These are phyloP conservation scores for Balaenoptera acutorostrata DNA, from an alignment of 2,113 vertebrate genomes.

Conservation along the genomic window DNA sequence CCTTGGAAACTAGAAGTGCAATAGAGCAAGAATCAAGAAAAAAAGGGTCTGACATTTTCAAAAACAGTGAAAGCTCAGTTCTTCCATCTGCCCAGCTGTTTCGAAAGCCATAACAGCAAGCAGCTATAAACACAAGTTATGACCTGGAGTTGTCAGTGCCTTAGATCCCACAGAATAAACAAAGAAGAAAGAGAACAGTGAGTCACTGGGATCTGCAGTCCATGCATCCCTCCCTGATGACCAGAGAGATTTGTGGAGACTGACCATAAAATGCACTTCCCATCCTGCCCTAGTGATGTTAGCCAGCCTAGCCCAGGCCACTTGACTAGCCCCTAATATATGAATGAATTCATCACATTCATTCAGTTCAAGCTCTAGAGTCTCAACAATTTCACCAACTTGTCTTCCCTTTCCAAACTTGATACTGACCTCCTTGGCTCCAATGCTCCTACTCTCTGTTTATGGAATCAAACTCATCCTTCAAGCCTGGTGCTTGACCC, in stretches of 20 bases:
- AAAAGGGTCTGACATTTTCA: not conserved
- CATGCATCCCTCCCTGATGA: conserved; percentile 8
- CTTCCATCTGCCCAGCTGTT: conserved; percentile 23
- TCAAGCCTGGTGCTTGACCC: not conserved
- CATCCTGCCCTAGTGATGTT: not conserved
- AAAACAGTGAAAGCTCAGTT: not conserved
- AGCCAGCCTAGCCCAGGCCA: not conserved
- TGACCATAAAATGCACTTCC: not conserved
- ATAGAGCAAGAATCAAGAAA: not conserved
- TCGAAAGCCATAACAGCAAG: conserved; percentile 50
- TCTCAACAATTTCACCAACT: not conserved
- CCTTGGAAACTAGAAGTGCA: not conserved
- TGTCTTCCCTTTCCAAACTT: not conserved
- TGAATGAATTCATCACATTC: not conserved
- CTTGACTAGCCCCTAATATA: not conserved
- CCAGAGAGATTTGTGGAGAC: not conserved
- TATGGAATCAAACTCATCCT: not conserved
- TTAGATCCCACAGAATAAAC: not conserved
- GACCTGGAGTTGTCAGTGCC: not conserved
- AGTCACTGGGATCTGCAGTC: not conserved
- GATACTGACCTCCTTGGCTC: not conserved
- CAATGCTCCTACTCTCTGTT: not conserved
- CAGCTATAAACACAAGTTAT: conserved; percentile 10
- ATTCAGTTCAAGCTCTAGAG: not conserved
- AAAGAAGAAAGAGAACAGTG: not conserved